Conservation (phyloP, 2,888 invertebrate genomes). For the Lamproptera curius region DNA sequence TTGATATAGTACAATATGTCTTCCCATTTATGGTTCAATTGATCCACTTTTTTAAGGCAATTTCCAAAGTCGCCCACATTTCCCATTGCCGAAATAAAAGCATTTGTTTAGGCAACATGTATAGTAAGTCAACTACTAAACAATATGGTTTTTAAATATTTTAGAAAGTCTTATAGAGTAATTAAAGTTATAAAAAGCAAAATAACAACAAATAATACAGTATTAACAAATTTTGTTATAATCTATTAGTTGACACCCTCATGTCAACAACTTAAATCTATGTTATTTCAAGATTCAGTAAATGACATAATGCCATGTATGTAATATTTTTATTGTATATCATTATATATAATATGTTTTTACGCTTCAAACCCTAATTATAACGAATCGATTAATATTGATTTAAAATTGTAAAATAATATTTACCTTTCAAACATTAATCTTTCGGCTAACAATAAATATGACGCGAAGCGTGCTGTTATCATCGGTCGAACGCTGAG, state of each 20-base stretch:
- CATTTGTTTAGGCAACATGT: too few species aligned
- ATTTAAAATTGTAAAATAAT: background rate
- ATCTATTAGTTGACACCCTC: conserved; percentile 7
- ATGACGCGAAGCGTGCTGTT: background rate
- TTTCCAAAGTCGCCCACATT: too few species aligned
- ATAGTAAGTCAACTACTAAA: too few species aligned
- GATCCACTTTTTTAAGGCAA: too few species aligned
- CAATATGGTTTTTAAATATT: too few species aligned
- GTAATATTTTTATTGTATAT: background rate
- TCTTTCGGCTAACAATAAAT: background rate
- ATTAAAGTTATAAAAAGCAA: conserved; percentile 10
- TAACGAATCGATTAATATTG: background rate
- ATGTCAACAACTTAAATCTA: conserved; percentile 17
- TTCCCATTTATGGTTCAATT: too few species aligned
- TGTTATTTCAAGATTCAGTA: conserved; percentile 13
- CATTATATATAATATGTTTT: background rate
- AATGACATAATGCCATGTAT: conserved; percentile 12
- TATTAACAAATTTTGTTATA: too few species aligned
- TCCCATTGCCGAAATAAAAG: too few species aligned
- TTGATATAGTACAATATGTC: too few species aligned
- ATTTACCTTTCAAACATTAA: too few species aligned
- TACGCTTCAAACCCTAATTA: background rate
- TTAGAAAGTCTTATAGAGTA: too few species aligned
- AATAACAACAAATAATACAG: conserved; percentile 2
- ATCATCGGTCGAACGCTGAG: background rate